phyloP scores from a whole-genome alignment of 23 tunicate genomes.

The Diplosoma virens region DNA sequence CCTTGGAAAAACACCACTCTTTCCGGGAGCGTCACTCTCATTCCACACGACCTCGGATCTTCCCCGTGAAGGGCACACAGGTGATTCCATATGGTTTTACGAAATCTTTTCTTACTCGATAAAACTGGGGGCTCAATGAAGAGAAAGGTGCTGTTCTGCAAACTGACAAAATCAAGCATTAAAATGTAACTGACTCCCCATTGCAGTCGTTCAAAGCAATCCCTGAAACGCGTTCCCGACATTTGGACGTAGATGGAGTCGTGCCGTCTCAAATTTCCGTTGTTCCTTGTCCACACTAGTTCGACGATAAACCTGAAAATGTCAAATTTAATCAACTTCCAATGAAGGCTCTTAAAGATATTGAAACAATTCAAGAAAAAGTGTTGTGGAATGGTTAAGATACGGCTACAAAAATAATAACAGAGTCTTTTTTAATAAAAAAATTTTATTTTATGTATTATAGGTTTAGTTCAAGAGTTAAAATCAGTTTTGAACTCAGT shows the following conservation, averaged over 20 bases:
- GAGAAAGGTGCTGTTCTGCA: neutral
- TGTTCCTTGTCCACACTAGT: conserved; percentile 47
- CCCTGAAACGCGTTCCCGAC: neutral
- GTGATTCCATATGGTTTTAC: conserved; percentile 19
- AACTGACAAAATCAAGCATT: conserved; percentile 10
- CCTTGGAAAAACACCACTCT: conserved; percentile 25
- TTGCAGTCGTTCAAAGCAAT: conserved; percentile 16
- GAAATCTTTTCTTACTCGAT: conserved; percentile 4
- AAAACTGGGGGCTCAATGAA: conserved; percentile 40
- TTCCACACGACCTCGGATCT: conserved; percentile 8
- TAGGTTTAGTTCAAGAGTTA: no score
- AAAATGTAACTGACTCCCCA: conserved; percentile 13
- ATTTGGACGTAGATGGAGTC: conserved; percentile 29
- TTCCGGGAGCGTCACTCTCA: conserved; percentile 36
- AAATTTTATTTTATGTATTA: no score
- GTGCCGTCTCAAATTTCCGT: conserved; percentile 16
- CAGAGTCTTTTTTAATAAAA: no score
- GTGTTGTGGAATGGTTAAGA: no score
- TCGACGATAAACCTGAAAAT: conserved; percentile 36
- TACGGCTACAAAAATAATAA: no score
- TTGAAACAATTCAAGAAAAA: no score
- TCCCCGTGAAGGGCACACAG: conserved; percentile 12
- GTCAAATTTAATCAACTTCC: neutral
- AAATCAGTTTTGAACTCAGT: no score
- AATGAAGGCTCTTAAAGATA: no score